These are phyloP conservation scores for Bufo bufo DNA, from an alignment of 2,113 vertebrate species.

Conservation along the genomic window DNA sequence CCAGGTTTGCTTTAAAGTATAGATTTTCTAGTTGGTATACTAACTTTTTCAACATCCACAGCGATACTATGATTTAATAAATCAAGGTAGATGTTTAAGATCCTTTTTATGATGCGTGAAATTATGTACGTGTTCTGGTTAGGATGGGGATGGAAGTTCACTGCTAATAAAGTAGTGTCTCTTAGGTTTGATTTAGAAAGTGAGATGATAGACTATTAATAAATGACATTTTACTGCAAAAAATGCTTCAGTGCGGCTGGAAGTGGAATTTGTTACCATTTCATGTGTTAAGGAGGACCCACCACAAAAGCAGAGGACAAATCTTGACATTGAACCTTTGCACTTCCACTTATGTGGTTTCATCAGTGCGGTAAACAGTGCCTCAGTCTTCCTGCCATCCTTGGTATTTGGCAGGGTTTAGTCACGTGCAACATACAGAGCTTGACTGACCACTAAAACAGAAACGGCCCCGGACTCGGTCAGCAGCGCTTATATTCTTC, in stretches of 20 bases:
- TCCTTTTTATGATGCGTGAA: background rate
- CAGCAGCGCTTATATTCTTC: too few species aligned
- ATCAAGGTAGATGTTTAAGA: background rate
- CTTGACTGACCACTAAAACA: too few species aligned
- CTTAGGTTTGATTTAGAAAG: background rate
- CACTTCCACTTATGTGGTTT: too few species aligned
- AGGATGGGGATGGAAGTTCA: background rate
- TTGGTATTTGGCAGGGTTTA: too few species aligned
- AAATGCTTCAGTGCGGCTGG: background rate
- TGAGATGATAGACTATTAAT: background rate
- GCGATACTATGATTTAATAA: background rate
- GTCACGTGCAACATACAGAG: too few species aligned
- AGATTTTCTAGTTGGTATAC: background rate
- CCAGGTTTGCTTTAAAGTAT: background rate
- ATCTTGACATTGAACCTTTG: too few species aligned
- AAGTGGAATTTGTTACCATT: background rate
- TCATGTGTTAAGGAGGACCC: background rate
- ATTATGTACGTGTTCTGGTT: background rate
- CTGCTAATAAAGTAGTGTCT: background rate
- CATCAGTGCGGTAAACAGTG: too few species aligned
- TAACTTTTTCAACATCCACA: background rate
- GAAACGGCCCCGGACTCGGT: too few species aligned
- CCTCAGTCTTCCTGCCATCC: too few species aligned
- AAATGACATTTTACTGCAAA: conserved; percentile 1
- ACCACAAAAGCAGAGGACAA: too few species aligned